A percentile compares a stretch with the other conserved stretches of the same genome.
phyloP scores from a whole-genome alignment of 2,888 invertebrate genomes.

The Psococerastis gibbosa region DNA sequence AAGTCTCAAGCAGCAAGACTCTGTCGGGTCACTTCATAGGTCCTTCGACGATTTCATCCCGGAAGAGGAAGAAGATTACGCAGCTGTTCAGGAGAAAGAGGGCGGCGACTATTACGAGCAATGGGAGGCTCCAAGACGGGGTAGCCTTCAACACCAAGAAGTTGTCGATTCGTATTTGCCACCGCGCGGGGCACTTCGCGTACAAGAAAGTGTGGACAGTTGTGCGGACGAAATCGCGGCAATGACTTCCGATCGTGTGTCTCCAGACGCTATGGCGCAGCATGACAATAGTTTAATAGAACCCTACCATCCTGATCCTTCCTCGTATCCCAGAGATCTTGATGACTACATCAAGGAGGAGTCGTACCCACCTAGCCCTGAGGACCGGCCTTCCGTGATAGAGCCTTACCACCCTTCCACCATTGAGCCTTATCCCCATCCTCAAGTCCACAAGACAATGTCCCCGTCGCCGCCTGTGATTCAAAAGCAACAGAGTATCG shows the following conservation, averaged over 20 bases:
- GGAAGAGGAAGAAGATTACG: not conserved
- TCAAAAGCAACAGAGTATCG: constrained; percentile 14
- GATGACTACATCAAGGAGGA: constrained; percentile 4
- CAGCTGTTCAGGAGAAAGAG: constrained; percentile 13
- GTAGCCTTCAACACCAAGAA: not conserved
- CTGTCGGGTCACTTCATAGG: not conserved
- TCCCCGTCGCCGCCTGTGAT: constrained; percentile 14
- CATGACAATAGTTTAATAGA: constrained; percentile 33
- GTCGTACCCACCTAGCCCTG: constrained; percentile 11
- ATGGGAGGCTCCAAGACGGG: not conserved
- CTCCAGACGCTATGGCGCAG: constrained; percentile 29
- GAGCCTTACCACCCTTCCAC: not conserved
- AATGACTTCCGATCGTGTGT: constrained; percentile 23
- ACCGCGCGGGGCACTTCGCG: not conserved
- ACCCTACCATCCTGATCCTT: constrained; percentile 29
- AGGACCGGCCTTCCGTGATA: not conserved
- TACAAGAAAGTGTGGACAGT: constrained; percentile 30
- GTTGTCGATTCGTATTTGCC: constrained; percentile 1
- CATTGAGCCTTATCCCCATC: constrained; percentile 1
- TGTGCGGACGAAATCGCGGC: constrained; percentile 26
- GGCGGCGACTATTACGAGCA: constrained; percentile 15
- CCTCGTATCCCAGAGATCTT: constrained; percentile 14
- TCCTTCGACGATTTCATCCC: constrained; percentile 3
- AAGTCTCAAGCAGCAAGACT: constrained; percentile 2
- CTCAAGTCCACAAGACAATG: constrained; percentile 5